Evolutionary conservation across 2,113 vertebrate genomes (phyloP), one percentile per base, ranked within the genome.

Genomic region (Alectura lathami): DNA sequence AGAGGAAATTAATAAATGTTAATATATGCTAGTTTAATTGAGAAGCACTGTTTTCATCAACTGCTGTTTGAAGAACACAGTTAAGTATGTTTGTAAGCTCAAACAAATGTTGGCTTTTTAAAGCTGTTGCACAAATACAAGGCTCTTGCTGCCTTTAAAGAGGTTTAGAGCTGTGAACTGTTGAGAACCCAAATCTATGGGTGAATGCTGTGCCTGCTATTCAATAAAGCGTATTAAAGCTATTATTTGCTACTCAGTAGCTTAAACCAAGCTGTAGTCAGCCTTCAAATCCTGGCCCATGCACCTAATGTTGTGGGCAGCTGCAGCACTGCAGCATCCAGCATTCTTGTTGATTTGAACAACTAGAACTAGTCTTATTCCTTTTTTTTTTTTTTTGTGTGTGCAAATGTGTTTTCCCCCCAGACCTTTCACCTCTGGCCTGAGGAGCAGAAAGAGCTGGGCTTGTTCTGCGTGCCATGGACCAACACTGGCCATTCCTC

Each of bases 61-160:
- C 80, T 86, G 54, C 40, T 97, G 91, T 95, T 95, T 95, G 91
- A 97, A 94, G 93, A 97, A 83, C 88, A 72, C 88, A 72, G 88
- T 89, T 93, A 91, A 91, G 69, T 91, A 24, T 83, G 92, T 96
- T 95, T 96, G 88, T 88, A 90, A 90, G 91, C 83, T 93, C 95
- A 94, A 96, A 91, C 85, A 96, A 93, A 95, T 86, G 93, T 93
- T 96, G 88, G 88, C 86, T 95, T 94, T 96, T 75, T 60, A 95
- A 96, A 96, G 90, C 90, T 90, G 80, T 88, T 96, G 83, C 80
- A 86, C 90, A 96, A 94, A 96, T 86, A 96, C 34, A 54, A 66
- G 36, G 80, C 81, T 96, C 82, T 83, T 77, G 48, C 29, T 13
- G n/a, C 54, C 6, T 22, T 93, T 93, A 75, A 91, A 92, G 75